Percentiles rank a stretch among this genome's conserved stretches.
These are phyloP conservation scores for Plagodis pulveraria DNA, from an alignment of 2,888 invertebrate species.

Conservation along the genomic window DNA sequence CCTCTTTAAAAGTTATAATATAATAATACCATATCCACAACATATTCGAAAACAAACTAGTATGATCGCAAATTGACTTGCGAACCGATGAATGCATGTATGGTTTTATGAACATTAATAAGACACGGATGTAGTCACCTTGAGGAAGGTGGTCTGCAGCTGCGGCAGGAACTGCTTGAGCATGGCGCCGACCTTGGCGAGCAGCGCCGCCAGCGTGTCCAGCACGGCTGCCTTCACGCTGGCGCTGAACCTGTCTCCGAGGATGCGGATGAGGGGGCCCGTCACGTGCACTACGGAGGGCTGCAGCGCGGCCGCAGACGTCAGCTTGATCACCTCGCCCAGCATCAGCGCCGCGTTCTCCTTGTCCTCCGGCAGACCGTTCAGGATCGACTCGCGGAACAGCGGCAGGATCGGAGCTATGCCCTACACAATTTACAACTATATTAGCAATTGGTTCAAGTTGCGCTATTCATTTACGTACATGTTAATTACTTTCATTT, in stretches of 20 bases:
- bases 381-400: conserved; percentile 98
- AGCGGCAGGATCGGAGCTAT: conserved; percentile 97
- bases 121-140: conserved; percentile 94
- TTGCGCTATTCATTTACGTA: too few species aligned
- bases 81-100: too few species aligned
- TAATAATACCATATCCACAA: too few species aligned
- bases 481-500: too few species aligned
- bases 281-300: conserved; percentile 99
- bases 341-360: conserved; percentile 97
- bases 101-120: too few species aligned
- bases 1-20: too few species aligned
- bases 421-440: conserved; percentile 78
- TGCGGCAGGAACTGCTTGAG: conserved; percentile 99
- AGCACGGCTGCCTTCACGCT: conserved; percentile 98
- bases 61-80: too few species aligned
- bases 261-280: conserved; percentile 98
- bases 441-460: too few species aligned
- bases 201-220: conserved; percentile 95
- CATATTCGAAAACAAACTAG: too few species aligned
- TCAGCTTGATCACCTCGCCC: conserved; percentile 92
- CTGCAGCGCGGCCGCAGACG: conserved; percentile 94
- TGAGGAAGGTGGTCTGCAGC: conserved; percentile 98
- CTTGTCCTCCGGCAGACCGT: conserved; percentile 97
- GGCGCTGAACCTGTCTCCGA: conserved; percentile 97
- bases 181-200: conserved; percentile 97